Base-by-base conservation (phyloP, 2,888 invertebrate genomes). In the Caenorhabditis uteleia region DNA sequence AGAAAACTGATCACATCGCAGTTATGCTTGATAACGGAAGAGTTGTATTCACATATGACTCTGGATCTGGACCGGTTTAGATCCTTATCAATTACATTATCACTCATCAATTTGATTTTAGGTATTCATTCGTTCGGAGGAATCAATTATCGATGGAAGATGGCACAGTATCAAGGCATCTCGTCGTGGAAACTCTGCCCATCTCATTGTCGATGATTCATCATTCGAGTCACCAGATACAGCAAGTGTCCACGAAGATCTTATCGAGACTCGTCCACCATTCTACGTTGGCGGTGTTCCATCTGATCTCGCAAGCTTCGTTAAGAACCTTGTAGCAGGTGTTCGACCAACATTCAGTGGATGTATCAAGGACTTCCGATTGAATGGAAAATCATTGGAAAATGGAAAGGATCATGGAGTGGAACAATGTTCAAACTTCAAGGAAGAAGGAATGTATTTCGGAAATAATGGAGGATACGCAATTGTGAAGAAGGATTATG, bases 21-120 rank as follows among this genome's bases (percentile, higher is more conserved):
- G 86, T 98, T 50, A 93, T 95, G 84, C 87, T 98, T 86, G 86
- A 91, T 1, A 89, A 93, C 75, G 94, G 95, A 65, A 88, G 89
- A 55, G 88, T 97, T 21, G 88, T 89, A 60, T 90, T 93, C 75
- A 89, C 89, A 0, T 92, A 91, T 1, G 91, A 92, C 73, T 91
- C 91, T 77, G 91, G 91, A 0, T 90, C 88, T 78, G 93, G 69
- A 38, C 56, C 58, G 48, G 66, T 67, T 18, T n/a, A n/a, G n/a
- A n/a, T n/a, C n/a, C n/a, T n/a, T n/a, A n/a, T 14, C 23, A 2
- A 20, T 21, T 3, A 14, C 18, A 6, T 26, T n/a, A n/a, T 2
- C 14, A 65, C 40, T n/a, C n/a, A n/a, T n/a, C n/a, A n/a, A n/a
- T n/a, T n/a, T n/a, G n/a, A n/a, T n/a, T n/a, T n/a, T n/a, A n/a